Evolutionary conservation across 1,140 invertebrate species (phyloP), one percentile per base, ranked within the genome.

Genomic region (Bombus waltoni): DNA sequence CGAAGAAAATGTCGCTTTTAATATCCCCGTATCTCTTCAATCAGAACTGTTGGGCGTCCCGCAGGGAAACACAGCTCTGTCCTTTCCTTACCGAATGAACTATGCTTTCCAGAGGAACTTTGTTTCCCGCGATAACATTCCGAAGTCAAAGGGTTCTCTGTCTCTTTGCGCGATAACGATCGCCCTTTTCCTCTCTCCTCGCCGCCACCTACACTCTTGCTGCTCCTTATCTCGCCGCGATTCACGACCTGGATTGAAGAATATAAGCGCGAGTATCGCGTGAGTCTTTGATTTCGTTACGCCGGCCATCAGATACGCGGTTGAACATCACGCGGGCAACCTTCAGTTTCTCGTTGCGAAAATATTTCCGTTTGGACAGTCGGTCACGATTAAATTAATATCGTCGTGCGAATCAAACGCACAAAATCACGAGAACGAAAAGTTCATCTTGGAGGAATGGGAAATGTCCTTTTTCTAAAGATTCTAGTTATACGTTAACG

Each of bases 41-140:
- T 93, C 92, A 87, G 90, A 92, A 92, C 91, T 89, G 92, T 91
- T 84, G 78, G 83, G 91, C 88, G 87, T 92, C 92, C 92, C 92
- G 90, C 88, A 91, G 91, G 88, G 92, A 91, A 84, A 90, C 84
- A 91, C 88, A 91, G 89, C 87, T 89, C 90, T 88, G 89, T 85
- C 88, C 87, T 88, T 86, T 88, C 90, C 87, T 86, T 85, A 86
- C 77, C 84, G 91, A 89, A 91, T 91, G 87, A 92, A 89, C 91
- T 92, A 90, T 83, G 87, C 76, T 86, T 92, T 85, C 86, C 84
- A 84, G 68, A 66, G 87, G 90, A 91, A 92, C 90, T 92, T 92
- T 91, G 90, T 92, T 92, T 92, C 89, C 89, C 89, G 77, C 83
- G 89, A 92, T 92, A 92, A 88, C 88, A 92, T 93, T 89, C 88